These are phyloP conservation scores for Edolisoma coerulescens DNA, from an alignment of 2,113 vertebrate genomes.

Conservation along the genomic window DNA sequence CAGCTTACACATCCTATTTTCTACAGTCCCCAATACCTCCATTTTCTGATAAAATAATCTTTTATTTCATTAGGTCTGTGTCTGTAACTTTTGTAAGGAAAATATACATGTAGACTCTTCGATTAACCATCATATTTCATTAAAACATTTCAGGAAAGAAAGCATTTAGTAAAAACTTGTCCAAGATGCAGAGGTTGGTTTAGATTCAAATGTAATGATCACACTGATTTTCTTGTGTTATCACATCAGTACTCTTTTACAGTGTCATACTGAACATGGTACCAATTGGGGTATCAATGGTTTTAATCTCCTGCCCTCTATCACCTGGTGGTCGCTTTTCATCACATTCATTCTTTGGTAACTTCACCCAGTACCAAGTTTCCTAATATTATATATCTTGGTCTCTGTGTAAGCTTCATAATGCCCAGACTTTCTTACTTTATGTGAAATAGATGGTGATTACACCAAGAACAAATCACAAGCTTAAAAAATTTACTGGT, in stretches of 20 bases:
- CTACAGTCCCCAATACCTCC: background rate
- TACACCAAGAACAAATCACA: background rate
- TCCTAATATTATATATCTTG: background rate
- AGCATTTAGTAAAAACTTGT: background rate
- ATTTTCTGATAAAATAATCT: background rate
- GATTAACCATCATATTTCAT: background rate
- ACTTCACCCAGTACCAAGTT: background rate
- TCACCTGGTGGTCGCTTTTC: background rate
- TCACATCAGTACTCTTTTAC: background rate
- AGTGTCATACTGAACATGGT: background rate
- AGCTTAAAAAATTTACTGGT: background rate
- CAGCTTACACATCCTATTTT: background rate
- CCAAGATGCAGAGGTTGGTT: background rate
- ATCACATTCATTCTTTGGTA: background rate
- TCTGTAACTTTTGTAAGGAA: background rate
- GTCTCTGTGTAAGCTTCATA: background rate
- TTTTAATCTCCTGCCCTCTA: conserved; percentile 8
- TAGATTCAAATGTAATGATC: background rate
- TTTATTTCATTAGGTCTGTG: background rate
- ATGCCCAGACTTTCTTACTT: background rate
- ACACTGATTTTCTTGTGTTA: background rate
- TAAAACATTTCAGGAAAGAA: background rate
- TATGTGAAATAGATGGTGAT: background rate
- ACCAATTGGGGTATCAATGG: background rate
- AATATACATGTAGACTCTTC: background rate